Evolutionary conservation across 1,140 invertebrate genomes (phyloP), one percentile per base, ranked within the genome.

Genomic region (Cardiocondyla obscurior): DNA sequence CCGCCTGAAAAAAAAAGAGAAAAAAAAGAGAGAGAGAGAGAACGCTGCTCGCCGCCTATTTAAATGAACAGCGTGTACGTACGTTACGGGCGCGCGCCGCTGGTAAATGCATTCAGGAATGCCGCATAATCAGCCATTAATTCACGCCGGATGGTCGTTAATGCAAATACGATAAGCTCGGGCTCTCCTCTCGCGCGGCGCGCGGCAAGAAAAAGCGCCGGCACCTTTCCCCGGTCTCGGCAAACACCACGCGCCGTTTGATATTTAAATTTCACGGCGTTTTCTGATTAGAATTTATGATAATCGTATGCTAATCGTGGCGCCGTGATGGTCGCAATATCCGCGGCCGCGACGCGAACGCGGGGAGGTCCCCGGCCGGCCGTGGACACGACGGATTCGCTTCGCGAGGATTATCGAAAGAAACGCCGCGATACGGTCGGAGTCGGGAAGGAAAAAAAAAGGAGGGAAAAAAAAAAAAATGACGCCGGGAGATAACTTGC

Each of bases 101-200:
- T 60, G 0, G n/a, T 57, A 81, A 81, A 39, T 28, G 74, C 51
- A 57, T 70, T 57, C 55, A 86, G 55, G 79, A 86, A 86, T 83
- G 79, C n/a, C 51, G 85, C 53, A 83, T 87, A 87, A 87, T 87
- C 74, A 83, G 57, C 57, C 42, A 86, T 86, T 87, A 87, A 87
- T 87, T 86, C 70, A 83, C 55, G 79, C 39, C 30, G 72, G 69
- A 82, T 85, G 46, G 70, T 55, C 65, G 39, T 58, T 82, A 65
- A 79, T 72, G 84, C 58, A 83, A 86, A 87, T 77, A 36, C 65
- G 57, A 77, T 86, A 86, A 87, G 70, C 39, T 22, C 16, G 70
- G 22, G 22, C 22, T 49, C 19, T 42, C 36, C 58, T 69, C 44
- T 46, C 44, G 30, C 39, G 42, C 46, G 39, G 25, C 55, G 33